phyloP scores from a whole-genome alignment of 2,888 invertebrate species.

The Tenthredo amoena region DNA sequence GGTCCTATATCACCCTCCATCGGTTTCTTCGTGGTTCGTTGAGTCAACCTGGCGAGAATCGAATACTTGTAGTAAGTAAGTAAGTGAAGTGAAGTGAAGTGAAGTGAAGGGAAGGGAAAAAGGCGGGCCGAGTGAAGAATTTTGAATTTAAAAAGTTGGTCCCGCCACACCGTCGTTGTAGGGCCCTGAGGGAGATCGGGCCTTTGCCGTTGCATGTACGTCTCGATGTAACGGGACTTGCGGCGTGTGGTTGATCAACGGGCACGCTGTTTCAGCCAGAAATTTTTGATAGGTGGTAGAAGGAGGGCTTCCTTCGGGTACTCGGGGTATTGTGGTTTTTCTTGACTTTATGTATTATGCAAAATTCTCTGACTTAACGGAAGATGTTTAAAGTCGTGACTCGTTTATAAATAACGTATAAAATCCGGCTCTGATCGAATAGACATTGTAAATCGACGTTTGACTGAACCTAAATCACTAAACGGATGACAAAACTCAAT shows the following conservation, averaged over 20 bases:
- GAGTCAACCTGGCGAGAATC: slow-evolving; percentile 2
- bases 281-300: slow-evolving; percentile 19
- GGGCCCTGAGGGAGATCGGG: slow-evolving; percentile 28
- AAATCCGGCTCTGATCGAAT: background rate
- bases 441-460: background rate
- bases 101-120: slow-evolving; percentile 24
- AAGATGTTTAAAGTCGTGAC: slow-evolving; percentile 17
- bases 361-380: slow-evolving; percentile 18
- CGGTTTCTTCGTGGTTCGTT: background rate
- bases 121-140: slow-evolving; percentile 48
- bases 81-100: background rate
- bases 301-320: slow-evolving; percentile 9
- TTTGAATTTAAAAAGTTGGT: slow-evolving; percentile 45
- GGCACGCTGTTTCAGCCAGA: background rate
- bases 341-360: slow-evolving; percentile 11
- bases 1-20: slow-evolving; percentile 32
- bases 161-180: slow-evolving; percentile 21
- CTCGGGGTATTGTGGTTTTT: slow-evolving; percentile 28
- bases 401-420: background rate
- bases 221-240: slow-evolving; percentile 47
- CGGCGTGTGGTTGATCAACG: slow-evolving; percentile 49
- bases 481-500: background rate
- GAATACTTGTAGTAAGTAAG: slow-evolving; percentile 10
- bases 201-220: slow-evolving; percentile 26
- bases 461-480: background rate